Conservation (phyloP, 1,140 invertebrate species). For the Zaprionus gabonicus region DNA sequence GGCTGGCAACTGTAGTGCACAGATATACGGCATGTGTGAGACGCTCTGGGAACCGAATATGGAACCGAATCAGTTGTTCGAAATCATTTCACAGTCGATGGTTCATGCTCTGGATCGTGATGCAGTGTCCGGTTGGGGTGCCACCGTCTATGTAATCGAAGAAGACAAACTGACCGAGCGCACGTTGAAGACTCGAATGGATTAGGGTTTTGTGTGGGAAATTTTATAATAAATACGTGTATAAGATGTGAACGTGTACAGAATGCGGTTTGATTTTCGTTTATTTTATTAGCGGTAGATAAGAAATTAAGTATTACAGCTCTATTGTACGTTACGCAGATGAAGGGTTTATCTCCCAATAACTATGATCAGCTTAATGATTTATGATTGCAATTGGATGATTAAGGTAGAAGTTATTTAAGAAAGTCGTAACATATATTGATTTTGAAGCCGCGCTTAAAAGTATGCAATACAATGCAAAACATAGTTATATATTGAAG, state of each 20-base stretch:
- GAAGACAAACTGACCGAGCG: not conserved
- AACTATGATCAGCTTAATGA: too few relatives aligned
- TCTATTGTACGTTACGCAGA: too few relatives aligned
- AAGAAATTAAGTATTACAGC: too few relatives aligned
- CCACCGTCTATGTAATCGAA: not conserved
- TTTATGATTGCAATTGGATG: too few relatives aligned
- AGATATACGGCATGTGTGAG: not conserved
- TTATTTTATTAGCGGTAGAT: not conserved
- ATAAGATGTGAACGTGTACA: too few relatives aligned
- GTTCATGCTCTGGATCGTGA: not conserved
- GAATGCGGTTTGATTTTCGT: not conserved
- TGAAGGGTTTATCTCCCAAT: too few relatives aligned
- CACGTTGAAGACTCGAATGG: not conserved
- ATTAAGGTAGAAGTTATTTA: too few relatives aligned
- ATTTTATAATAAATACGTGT: not conserved
- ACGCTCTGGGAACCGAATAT: not conserved
- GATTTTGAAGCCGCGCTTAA: too few relatives aligned
- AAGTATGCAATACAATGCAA: too few relatives aligned
- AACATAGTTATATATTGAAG: too few relatives aligned
- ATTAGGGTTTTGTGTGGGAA: not conserved
- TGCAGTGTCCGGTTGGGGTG: not conserved
- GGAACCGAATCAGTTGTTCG: not conserved
- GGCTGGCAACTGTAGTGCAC: not conserved
- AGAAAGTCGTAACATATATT: too few relatives aligned
- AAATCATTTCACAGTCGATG: not conserved